phyloP scores from a whole-genome alignment of 2,113 vertebrate genomes.

The Eurystomus gularis region DNA sequence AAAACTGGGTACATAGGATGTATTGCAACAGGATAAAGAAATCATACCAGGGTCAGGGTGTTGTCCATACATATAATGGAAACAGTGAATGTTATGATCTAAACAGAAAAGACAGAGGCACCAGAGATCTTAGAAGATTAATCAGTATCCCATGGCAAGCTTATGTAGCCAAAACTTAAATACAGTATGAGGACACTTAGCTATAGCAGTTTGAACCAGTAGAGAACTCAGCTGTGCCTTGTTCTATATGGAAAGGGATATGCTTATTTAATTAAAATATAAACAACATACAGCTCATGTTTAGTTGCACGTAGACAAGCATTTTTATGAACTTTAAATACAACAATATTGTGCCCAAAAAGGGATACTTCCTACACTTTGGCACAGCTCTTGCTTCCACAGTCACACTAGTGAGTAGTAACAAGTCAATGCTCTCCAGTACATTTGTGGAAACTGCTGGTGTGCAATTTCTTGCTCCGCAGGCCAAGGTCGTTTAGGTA shows the following conservation, averaged over 20 bases:
- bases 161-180: background rate
- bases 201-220: background rate
- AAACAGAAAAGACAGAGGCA: background rate
- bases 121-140: background rate
- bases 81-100: background rate
- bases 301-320: background rate
- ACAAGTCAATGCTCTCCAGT: background rate
- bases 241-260: background rate
- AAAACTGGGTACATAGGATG: background rate
- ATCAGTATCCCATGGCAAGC: background rate
- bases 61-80: background rate
- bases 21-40: background rate
- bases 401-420: background rate
- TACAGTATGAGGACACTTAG: background rate
- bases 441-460: background rate
- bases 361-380: background rate
- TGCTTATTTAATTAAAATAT: background rate
- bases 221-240: background rate
- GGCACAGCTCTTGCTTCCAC: background rate
- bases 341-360: background rate
- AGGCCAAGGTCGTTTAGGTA: background rate
- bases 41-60: background rate
- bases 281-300: background rate
- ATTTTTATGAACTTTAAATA: background rate
- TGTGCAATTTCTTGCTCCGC: background rate